A percentile compares a stretch with the other conserved stretches of the same genome.
phyloP scores from a whole-genome alignment of 2,113 vertebrate genomes.

The Platichthys flesus region DNA sequence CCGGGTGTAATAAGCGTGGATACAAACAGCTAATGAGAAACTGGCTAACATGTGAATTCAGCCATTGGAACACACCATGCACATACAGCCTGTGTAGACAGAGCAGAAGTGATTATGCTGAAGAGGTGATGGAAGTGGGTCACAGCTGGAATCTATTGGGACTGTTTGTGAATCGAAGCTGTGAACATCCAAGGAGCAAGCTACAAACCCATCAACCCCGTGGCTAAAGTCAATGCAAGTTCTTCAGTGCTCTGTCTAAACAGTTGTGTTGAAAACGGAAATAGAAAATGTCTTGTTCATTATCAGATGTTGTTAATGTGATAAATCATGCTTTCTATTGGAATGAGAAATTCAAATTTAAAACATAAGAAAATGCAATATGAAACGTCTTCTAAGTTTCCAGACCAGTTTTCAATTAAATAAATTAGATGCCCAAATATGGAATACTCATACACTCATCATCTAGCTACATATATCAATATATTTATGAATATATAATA shows the following conservation, averaged over 20 bases:
- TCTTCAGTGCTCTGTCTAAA: background rate
- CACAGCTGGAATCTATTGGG: constrained; percentile 26
- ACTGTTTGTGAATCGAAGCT: constrained; percentile 27
- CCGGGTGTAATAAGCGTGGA: background rate
- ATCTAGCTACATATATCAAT: background rate
- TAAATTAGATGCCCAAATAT: background rate
- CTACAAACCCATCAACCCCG: background rate
- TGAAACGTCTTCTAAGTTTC: background rate
- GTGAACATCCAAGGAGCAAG: background rate
- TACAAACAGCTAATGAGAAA: background rate
- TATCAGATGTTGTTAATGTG: no score
- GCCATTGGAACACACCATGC: background rate
- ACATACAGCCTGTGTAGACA: background rate
- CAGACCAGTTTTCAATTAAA: constrained; percentile 18
- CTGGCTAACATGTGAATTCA: background rate
- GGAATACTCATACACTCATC: constrained; percentile 5
- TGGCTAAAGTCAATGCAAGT: background rate
- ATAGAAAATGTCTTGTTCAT: no score
- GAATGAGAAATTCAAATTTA: no score
- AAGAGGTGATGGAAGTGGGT: constrained; percentile 23
- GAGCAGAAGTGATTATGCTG: constrained; percentile 18
- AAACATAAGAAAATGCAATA: no score
- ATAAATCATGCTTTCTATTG: no score
- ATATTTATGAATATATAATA: no score
- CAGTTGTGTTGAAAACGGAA: background rate